Percentiles rank a stretch among this genome's conserved stretches.
These are phyloP conservation scores for Rhagonycha fulva DNA, from an alignment of 2,888 invertebrate species.

Conservation along the genomic window DNA sequence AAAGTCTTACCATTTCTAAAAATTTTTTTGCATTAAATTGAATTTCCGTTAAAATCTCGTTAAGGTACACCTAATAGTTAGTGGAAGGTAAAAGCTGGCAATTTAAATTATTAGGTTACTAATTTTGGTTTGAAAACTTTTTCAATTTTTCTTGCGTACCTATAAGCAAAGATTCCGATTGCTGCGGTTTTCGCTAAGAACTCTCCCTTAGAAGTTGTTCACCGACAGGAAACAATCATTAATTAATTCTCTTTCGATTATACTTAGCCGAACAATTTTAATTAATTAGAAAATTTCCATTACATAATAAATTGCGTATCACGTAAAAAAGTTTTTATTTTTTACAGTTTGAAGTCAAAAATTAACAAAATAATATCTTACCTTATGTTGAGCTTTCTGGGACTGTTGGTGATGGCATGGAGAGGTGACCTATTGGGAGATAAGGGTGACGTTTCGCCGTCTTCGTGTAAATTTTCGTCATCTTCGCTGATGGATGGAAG, in stretches of 20 bases:
- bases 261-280: background rate
- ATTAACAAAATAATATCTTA: constrained; percentile 34
- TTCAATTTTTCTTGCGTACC: background rate
- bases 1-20: background rate
- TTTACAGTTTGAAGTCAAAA: too few relatives aligned
- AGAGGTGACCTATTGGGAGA: constrained; percentile 67
- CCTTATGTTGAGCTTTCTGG: constrained; percentile 66
- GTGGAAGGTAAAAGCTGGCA: background rate
- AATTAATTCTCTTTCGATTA: background rate
- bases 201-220: background rate
- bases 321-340: too few relatives aligned
- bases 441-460: constrained; percentile 68
- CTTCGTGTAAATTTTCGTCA: constrained; percentile 83
- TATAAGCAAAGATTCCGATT: background rate
- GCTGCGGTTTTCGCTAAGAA: background rate
- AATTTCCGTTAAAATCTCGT: background rate
- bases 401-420: constrained; percentile 60
- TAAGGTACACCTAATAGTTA: background rate
- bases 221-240: background rate
- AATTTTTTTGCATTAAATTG: background rate
- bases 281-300: background rate
- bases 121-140: background rate
- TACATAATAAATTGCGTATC: background rate
- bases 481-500: constrained; percentile 94
- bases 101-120: background rate